These are phyloP conservation scores for Uromys caudimaculatus DNA, from an alignment of 2,797 vertebrate genomes.

Conservation along the genomic window DNA sequence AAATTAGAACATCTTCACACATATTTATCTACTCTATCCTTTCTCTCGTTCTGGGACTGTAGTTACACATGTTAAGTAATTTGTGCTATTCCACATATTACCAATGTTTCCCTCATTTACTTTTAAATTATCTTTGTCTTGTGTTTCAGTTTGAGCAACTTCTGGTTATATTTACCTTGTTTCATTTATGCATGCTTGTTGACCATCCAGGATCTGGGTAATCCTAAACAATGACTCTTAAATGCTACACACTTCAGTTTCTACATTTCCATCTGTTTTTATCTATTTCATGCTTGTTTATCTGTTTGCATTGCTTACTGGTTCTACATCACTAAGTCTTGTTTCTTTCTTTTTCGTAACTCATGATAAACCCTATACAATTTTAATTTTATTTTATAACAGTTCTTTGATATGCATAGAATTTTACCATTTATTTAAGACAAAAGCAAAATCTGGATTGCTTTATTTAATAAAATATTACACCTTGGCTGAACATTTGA, in stretches of 20 bases:
- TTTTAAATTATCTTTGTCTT: background rate
- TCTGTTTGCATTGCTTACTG: background rate
- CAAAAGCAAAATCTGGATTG: background rate
- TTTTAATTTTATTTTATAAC: background rate
- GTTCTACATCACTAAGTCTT: background rate
- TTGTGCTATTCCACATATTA: background rate
- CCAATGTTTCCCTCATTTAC: background rate
- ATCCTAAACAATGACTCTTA: background rate
- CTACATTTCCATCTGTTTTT: background rate
- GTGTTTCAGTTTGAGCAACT: background rate
- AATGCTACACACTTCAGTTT: background rate
- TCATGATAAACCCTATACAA: background rate
- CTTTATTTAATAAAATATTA: background rate
- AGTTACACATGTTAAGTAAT: background rate
- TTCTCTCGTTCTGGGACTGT: background rate
- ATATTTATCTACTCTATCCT: background rate
- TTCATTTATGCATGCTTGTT: background rate
- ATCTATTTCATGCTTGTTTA: background rate
- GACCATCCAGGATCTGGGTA: background rate
- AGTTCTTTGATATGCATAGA: background rate
- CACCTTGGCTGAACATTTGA: background rate
- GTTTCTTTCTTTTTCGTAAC: background rate
- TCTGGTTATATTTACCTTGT: background rate
- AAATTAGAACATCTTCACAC: background rate
- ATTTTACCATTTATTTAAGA: background rate